Evolutionary conservation across 2,797 vertebrate genomes (phyloP), one percentile per base, ranked within the genome.

Genomic region (Anas bahamensis): DNA sequence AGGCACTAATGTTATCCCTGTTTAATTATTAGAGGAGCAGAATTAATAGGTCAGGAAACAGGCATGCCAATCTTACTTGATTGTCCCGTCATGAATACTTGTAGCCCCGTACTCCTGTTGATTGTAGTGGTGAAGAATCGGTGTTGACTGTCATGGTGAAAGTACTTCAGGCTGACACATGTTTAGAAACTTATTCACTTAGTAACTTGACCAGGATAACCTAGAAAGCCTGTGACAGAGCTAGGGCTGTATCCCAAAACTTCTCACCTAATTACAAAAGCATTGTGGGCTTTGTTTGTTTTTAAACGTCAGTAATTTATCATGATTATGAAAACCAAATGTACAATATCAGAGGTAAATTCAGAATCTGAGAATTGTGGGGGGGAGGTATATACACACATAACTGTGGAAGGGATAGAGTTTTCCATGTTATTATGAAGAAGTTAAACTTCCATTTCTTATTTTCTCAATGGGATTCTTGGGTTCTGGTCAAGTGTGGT

Each of bases 401-500:
- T 15, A 60, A 13, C 3, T 89, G 24, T 44, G 72, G 89, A 85
- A 71, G 12, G 55, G 5, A 26, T 69, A n/a, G 9, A 65, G 37
- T 89, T 89, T 48, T 79, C 26, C 53, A 8, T 89, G 28, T 79
- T 89, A 64, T 35, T 70, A 74, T 21, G 59, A 87, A n/a, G 24
- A 89, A 53, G 24, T n/a, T 57, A n/a, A 19, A 73, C 65, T 79
- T 84, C 23, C 19, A 83, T 81, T 90, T 56, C 50, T 66, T 92
- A 24, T 7, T 17, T 60, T 69, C 50, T 69, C n/a, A 31, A 8
- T 53, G 37, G 5, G 33, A 52, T 46, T 86, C 29, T 75, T 83
- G 6, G 4, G 4, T 63, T 77, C 63, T 42, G 13, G 1, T 52
- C 23, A 44, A 31, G 2, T 48, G 48, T 24, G 23, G 23, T 13